Conservation (phyloP, 2,888 invertebrate genomes). For the Netelia inedita region DNA sequence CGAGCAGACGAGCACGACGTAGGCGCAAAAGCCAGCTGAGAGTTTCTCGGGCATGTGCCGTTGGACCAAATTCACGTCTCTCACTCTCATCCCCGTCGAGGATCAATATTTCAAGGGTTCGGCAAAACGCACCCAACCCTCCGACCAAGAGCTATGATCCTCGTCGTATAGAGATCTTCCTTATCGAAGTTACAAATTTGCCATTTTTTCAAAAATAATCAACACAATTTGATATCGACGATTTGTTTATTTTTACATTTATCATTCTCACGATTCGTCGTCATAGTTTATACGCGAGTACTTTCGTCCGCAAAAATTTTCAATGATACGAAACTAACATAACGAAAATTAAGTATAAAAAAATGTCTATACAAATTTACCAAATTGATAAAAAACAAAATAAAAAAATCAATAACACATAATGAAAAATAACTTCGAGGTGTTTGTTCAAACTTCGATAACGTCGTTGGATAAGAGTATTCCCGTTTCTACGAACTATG, state of each 20-base stretch:
- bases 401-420: neutral
- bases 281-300: neutral
- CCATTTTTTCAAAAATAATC: no score
- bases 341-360: constrained; percentile 3
- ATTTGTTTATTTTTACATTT: neutral
- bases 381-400: neutral
- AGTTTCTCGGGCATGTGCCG: constrained; percentile 71
- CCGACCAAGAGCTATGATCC: constrained; percentile 47
- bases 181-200: constrained; percentile 59
- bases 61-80: constrained; percentile 48
- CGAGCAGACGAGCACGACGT: constrained; percentile 58
- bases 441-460: neutral
- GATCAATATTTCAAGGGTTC: constrained; percentile 73
- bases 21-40: constrained; percentile 71
- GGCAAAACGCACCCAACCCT: constrained; percentile 62
- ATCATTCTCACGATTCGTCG: neutral
- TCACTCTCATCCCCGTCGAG: constrained; percentile 64
- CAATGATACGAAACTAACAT: neutral
- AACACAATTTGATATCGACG: neutral
- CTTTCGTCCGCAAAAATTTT: neutral
- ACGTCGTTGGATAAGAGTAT: neutral
- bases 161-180: constrained; percentile 59
- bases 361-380: neutral
- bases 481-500: neutral
- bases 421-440: neutral